phyloP scores from a whole-genome alignment of 2,797 vertebrate species.

The Thamnophis elegans region DNA sequence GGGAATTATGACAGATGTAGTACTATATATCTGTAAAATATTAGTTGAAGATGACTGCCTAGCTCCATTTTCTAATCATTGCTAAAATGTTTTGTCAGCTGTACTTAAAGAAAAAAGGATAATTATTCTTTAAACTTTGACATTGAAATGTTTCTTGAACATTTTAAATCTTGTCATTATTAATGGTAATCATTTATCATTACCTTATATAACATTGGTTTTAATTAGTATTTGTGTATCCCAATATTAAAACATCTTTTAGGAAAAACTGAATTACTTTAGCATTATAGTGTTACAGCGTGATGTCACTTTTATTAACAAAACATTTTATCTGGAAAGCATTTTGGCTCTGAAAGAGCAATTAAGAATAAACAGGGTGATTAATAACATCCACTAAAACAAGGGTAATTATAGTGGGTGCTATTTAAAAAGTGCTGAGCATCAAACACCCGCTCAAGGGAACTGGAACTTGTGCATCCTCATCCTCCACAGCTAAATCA shows the following conservation, averaged over 20 bases:
- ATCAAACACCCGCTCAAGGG: background rate
- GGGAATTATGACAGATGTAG: background rate
- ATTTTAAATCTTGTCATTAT: background rate
- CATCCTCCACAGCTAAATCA: background rate
- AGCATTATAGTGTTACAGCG: background rate
- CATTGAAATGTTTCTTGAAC: background rate
- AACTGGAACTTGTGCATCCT: background rate
- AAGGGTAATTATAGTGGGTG: background rate
- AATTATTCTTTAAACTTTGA: background rate
- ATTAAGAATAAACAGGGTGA: background rate
- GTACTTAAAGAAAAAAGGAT: background rate
- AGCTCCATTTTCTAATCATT: background rate
- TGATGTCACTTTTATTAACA: background rate
- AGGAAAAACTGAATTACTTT: background rate
- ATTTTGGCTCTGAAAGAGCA: background rate
- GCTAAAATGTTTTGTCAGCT: background rate
- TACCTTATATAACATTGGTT: background rate
- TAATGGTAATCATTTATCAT: background rate
- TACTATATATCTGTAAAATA: background rate
- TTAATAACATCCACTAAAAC: background rate
- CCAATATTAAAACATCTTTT: background rate
- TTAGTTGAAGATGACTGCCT: background rate
- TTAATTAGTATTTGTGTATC: background rate
- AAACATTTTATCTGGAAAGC: background rate
- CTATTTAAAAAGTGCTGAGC: background rate